Conservation (phyloP, 1,140 invertebrate species). For the Prorops nasuta region DNA sequence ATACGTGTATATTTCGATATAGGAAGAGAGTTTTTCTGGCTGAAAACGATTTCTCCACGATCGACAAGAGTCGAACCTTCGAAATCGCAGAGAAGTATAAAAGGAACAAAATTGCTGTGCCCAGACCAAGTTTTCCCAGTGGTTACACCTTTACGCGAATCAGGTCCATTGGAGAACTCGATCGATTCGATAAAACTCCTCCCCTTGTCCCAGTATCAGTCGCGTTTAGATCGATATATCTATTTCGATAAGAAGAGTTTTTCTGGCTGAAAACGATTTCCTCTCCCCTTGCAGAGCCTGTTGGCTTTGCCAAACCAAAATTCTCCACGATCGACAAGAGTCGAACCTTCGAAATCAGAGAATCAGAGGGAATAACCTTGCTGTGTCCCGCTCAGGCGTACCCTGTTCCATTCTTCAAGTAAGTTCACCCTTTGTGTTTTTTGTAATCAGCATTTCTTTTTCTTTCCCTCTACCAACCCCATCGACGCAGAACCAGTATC, state of each 20-base stretch:
- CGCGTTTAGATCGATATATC: background rate
- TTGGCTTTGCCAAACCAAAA: slow-evolving; percentile 59
- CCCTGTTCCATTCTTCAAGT: slow-evolving; percentile 64
- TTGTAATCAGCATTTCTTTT: slow-evolving; percentile 36
- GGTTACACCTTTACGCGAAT: no score
- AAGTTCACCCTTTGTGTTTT: slow-evolving; percentile 43
- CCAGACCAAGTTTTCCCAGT: slow-evolving; percentile 70
- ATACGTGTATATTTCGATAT: no score
- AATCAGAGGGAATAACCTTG: slow-evolving; percentile 45
- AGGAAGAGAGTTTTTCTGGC: no score
- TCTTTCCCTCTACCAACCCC: background rate
- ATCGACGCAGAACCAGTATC: slow-evolving; percentile 55
- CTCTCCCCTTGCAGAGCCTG: slow-evolving; percentile 56
- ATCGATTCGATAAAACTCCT: no score
- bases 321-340: slow-evolving; percentile 56
- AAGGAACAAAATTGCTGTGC: slow-evolving; percentile 59
- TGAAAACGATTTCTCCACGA: slow-evolving; percentile 57
- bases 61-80: slow-evolving; percentile 52
- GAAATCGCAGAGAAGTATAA: no score
- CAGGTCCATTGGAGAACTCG: no score
- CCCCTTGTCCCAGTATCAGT: slow-evolving; percentile 31
- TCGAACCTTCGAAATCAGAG: slow-evolving; percentile 46
- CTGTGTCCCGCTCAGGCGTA: slow-evolving; percentile 62
- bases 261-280: no score
- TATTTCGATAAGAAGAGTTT: no score